Percentiles rank a stretch among this genome's conserved stretches.
Evolutionary conservation across 2,888 invertebrate species (phyloP).

Genomic region (Zele albiditarsus): DNA sequence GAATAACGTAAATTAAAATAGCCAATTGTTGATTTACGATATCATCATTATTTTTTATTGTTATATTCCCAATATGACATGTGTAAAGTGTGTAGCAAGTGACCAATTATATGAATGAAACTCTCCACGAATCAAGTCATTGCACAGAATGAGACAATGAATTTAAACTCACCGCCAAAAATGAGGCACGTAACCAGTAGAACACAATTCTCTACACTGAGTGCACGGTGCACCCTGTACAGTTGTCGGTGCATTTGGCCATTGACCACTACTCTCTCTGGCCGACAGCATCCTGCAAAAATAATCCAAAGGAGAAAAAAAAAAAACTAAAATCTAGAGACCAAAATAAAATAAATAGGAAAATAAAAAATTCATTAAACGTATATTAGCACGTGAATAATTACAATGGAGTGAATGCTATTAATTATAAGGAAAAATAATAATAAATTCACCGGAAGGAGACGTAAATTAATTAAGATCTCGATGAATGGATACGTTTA

Average conservation of each 20-base stretch:
- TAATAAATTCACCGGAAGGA: conserved; percentile 13
- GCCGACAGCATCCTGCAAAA: conserved; percentile 68
- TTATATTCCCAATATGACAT: neutral
- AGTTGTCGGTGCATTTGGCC: conserved; percentile 6
- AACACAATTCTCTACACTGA: conserved; percentile 69
- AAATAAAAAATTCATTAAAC: conserved; percentile 14
- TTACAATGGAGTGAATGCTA: neutral
- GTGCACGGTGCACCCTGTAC: conserved; percentile 69
- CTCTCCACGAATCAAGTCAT: too few species aligned
- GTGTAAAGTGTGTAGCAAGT: too few species aligned
- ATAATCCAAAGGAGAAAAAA: conserved; percentile 2
- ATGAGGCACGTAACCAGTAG: conserved; percentile 69
- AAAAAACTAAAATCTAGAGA: conserved; percentile 15
- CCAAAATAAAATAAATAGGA: neutral
- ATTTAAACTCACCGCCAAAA: conserved; percentile 69
- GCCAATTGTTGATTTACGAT: neutral
- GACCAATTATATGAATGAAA: neutral
- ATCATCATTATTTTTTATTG: neutral
- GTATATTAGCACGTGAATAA: neutral
- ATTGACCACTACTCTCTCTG: conserved; percentile 52
- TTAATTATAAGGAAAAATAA: conserved; percentile 15
- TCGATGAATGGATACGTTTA: neutral
- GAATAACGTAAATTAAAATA: neutral
- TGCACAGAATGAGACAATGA: neutral
- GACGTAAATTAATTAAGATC: conserved; percentile 40